Evolutionary conservation across 2,113 vertebrate genomes (phyloP), one percentile per base, ranked within the genome.

Genomic region (Actenoides lindsayi): DNA sequence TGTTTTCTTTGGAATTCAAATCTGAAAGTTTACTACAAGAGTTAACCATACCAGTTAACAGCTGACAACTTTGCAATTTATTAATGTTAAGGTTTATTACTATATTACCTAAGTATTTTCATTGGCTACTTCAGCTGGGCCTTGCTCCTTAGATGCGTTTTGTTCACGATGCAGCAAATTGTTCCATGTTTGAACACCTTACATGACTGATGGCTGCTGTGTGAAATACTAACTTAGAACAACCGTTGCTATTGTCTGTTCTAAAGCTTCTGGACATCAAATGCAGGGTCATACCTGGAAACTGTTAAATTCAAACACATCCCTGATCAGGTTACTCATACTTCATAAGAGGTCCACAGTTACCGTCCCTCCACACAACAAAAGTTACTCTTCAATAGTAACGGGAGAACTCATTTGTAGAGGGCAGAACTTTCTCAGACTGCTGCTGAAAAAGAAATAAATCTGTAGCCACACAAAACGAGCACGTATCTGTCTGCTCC

Each of bases 1-100:
- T 91, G 16, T 74, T 90, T 94, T 65, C 50, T 86, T 87, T 86
- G 68, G 59, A 90, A 88, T 90, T 90, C 57, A 84, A 57, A 90
- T 86, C 41, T 57, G 24, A 54, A 89, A 44, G 41, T 77, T 91
- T 77, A 63, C 67, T 74, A 0, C 11, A 70, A 37, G 63, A 69
- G 9, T 53, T 53, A 79, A 67, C 30, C 10, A 0, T 13, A 30
- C 27, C 56, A 48, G 17, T 46, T 70, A 78, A 33, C 33, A 74
- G 37, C 35, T 76, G 60, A 68, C 53, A 80, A 20, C 16, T 77
- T 53, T 2, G 3, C 77, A 51, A 46, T 54, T 76, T 87, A 73
- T 78, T n/a, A n/a, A 60, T 2, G 3, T 85, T 42, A 63, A 4
- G 1, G 20, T 62, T 74, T 70, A 54, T 89, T 93, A 35, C 57